Conservation (phyloP, 2,113 vertebrate species). For the Anarhynchus alexandrinus region DNA sequence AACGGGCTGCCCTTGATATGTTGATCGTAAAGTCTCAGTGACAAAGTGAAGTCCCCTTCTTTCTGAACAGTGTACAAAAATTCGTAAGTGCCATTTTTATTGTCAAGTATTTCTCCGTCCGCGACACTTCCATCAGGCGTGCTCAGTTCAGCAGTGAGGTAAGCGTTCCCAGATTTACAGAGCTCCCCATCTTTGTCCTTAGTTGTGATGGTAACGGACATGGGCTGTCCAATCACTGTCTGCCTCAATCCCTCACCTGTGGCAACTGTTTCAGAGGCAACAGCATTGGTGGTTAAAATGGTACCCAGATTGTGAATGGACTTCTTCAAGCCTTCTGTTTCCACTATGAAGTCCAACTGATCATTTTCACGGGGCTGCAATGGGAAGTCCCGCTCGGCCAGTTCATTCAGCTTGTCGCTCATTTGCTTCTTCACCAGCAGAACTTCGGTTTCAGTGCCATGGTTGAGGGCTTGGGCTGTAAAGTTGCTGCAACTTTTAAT, state of each 20-base stretch:
- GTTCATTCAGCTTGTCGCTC: conserved; percentile 88
- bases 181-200: conserved; percentile 95
- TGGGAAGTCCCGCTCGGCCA: conserved; percentile 85
- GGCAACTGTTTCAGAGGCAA: conserved; percentile 91
- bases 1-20: conserved; percentile 96
- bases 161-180: conserved; percentile 93
- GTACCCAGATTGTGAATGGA: conserved; percentile 95
- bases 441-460: conserved; percentile 92
- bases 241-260: conserved; percentile 91
- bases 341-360: conserved; percentile 90
- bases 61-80: conserved; percentile 88
- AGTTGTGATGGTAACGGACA: conserved; percentile 90
- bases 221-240: conserved; percentile 88
- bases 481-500: conserved; percentile 94
- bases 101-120: conserved; percentile 90
- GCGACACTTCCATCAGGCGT: conserved; percentile 84
- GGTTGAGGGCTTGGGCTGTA: conserved; percentile 90
- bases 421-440: conserved; percentile 96
- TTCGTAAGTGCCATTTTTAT: conserved; percentile 97
- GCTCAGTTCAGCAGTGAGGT: conserved; percentile 86
- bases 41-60: conserved; percentile 89
- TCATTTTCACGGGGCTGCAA: conserved; percentile 91
- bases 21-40: conserved; percentile 89
- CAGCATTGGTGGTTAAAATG: conserved; percentile 91
- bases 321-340: conserved; percentile 93